Base-by-base conservation (phyloP, 1,140 invertebrate genomes). In the Panulirus ornatus region DNA sequence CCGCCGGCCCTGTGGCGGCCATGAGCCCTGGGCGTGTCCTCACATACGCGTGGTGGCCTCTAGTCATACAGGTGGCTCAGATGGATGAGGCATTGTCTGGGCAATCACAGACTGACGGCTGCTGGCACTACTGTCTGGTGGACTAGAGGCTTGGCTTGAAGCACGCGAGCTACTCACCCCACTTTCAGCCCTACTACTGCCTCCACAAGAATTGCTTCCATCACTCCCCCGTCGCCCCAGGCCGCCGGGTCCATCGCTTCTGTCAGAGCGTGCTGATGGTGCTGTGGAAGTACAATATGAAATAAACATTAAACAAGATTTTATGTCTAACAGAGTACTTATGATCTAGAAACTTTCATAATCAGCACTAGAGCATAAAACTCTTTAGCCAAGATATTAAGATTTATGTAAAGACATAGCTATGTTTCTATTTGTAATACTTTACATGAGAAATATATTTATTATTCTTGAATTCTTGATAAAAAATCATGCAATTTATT, bases 21-120 rank as follows among this genome's bases (percentile, higher is more conserved):
- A 92, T 88, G 91, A 82, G 83, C 89, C 91, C 91, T 84, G 89
- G 88, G 91, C 91, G 91, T 92, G 89, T 88, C 91, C 91, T 92
- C 91, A 92, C 91, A 92, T 91, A 38, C 91, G 90, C 79, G 89
- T 91, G 86, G 90, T 84, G 83, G 91, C 89, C 88, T 92, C 91
- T 92, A 92, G 91, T 92, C 91, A 92, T 92, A 92, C 91, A 51
- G 91, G 91, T 47, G 91, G 91, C 34, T 91, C 91, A 51, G 88
- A 84, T 66, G 90, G 91, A 34, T 91, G 89, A n/a, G 91, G 91
- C 47, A 92, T 86, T 42, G 82, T 86, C 81, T 92, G 91, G 51
- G 90, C 89, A 66, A 92, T 92, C 9, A 92, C 91, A 66, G 85
- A 89, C 70, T 91, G 91, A 14, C 91, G 71, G 85, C 91, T 92